Evolutionary conservation across 2,797 vertebrate genomes (phyloP).

Genomic region (Etheostoma perlongum): DNA sequence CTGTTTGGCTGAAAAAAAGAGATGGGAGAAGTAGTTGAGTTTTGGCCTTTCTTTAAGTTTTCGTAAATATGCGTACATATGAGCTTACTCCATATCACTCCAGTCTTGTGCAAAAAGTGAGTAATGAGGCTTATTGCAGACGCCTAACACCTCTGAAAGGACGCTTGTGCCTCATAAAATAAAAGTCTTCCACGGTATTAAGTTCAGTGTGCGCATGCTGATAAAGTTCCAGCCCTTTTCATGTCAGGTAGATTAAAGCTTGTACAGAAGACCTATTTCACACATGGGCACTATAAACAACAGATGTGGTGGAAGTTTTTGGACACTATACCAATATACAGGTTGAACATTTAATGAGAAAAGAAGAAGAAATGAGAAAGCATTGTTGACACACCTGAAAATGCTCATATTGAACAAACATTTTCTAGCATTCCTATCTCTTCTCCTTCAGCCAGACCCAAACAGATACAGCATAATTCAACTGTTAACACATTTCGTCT

Average conservation of each 20-base stretch:
- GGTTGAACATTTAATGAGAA: slow-evolving; percentile 26
- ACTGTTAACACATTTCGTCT: slow-evolving; percentile 56
- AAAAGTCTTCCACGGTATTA: slow-evolving; percentile 53
- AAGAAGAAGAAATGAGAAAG: neutral
- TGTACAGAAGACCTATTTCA: slow-evolving; percentile 51
- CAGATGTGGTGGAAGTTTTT: slow-evolving; percentile 41
- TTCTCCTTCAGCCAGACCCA: slow-evolving; percentile 25
- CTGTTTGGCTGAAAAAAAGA: slow-evolving; percentile 31
- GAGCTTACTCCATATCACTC: slow-evolving; percentile 26
- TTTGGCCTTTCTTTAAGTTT: neutral
- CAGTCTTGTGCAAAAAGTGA: slow-evolving; percentile 41
- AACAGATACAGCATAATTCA: slow-evolving; percentile 58
- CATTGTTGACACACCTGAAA: slow-evolving; percentile 24
- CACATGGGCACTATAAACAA: slow-evolving; percentile 47
- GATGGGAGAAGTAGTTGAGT: slow-evolving; percentile 23
- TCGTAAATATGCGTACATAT: slow-evolving; percentile 2
- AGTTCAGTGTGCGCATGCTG: slow-evolving; percentile 38
- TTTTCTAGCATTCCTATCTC: slow-evolving; percentile 37
- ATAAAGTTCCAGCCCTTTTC: slow-evolving; percentile 36
- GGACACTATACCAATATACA: slow-evolving; percentile 8
- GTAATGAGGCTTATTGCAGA: slow-evolving; percentile 32
- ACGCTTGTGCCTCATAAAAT: slow-evolving; percentile 46
- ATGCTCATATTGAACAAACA: slow-evolving; percentile 37
- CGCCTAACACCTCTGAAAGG: slow-evolving; percentile 57
- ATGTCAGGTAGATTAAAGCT: slow-evolving; percentile 33